Percentiles rank a stretch among this genome's conserved stretches.
phyloP scores from a whole-genome alignment of 2,113 vertebrate species.

The Dasyprocta punctata region DNA sequence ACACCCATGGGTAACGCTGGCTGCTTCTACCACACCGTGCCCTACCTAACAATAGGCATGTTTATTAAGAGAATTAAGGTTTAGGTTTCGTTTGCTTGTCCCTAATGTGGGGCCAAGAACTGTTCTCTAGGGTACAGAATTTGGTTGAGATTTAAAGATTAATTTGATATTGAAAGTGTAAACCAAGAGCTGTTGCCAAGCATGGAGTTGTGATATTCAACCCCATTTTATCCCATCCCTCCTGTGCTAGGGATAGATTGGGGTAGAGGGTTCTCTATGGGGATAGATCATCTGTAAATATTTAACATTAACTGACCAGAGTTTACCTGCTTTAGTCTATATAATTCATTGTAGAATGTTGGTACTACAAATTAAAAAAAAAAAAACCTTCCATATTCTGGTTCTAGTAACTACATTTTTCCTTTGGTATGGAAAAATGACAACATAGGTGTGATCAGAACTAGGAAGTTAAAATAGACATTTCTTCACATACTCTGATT shows the following conservation, averaged over 20 bases:
- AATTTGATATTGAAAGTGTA: constrained; percentile 4
- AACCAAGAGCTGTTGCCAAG: neutral
- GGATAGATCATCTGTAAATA: neutral
- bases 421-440: neutral
- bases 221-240: neutral
- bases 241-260: neutral
- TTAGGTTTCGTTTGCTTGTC: neutral
- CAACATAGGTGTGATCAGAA: neutral
- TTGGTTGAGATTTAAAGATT: neutral
- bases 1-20: too few species aligned
- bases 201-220: neutral
- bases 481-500: neutral
- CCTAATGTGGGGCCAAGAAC: neutral
- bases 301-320: neutral
- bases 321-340: neutral
- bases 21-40: neutral
- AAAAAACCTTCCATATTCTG: neutral
- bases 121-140: neutral
- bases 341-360: neutral
- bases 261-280: neutral
- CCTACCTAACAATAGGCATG: neutral
- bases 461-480: neutral
- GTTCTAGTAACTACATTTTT: neutral
- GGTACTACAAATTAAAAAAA: neutral
- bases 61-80: neutral